Base-by-base conservation (phyloP, 1,140 invertebrate species). In the Sminthurides bifidus region DNA sequence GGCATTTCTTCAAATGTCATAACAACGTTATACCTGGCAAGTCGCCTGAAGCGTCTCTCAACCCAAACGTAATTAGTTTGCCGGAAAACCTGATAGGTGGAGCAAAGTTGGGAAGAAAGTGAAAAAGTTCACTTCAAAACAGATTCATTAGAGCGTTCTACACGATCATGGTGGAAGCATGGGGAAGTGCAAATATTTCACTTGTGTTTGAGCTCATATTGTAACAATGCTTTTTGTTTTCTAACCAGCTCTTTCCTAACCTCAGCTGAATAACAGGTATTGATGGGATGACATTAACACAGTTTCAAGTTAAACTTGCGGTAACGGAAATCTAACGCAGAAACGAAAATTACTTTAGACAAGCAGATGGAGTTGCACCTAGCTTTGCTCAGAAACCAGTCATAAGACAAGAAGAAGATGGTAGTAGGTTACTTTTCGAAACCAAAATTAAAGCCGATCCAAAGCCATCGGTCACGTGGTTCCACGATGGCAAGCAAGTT, bases 371-470 rank as follows among this genome's bases (percentile, higher is more conserved):
- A 67, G 84, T 91, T 72, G 91, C 92, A 70, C 93, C 93, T 68
- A 95, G 91, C 69, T 97, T 97, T 77, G 83, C 86, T 69, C 91
- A 93, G 77, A 97, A 97, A 74, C 93, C 93, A 41, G 81, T 88
- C 27, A 98, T 96, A 70, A 80, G 89, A 71, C 92, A 97, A 73
- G 92, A 94, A 73, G 91, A 95, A 70, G 92, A 94, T 74, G 92
- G 92, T 55, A 92, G 93, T 75, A 80, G 87, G 70, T 74, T 97
- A 61, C 77, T 95, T 65, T 96, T 97, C 76, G 92, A 95, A 76
- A 95, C 92, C 74, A 81, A 88, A 65, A 88, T 96, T 65, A 85
- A 90, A 67, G 91, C 92, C 57, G 90, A 94, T 73, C 93, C 93
- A 21, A 80, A 83, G 66, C 93, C 93, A 52, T 79, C 78, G 61